Evolutionary conservation across 1,140 invertebrate genomes (phyloP).

Genomic region (Cherax destructor): DNA sequence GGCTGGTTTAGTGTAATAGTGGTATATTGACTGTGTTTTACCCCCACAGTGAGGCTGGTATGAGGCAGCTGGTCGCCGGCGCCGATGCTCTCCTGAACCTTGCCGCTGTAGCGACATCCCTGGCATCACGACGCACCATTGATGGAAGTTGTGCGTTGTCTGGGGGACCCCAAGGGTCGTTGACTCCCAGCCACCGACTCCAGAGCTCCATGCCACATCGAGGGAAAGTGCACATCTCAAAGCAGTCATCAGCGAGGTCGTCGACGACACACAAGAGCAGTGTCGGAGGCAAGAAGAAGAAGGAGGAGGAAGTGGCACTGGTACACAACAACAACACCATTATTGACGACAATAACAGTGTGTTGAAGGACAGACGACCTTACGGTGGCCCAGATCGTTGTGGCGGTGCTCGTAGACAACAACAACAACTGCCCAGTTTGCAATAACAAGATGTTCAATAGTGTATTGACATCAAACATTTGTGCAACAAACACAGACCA

Average conservation of each 20-base stretch:
- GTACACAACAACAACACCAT: constrained; percentile 57
- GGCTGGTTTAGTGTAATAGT: constrained; percentile 3
- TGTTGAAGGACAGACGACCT: constrained; percentile 45
- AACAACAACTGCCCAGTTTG: constrained; percentile 12
- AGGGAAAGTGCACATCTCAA: constrained; percentile 30
- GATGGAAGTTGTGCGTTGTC: background rate
- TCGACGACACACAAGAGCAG: constrained; percentile 4
- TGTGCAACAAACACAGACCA: no score
- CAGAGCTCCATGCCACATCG: background rate
- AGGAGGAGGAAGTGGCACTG: background rate
- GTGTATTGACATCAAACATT: background rate
- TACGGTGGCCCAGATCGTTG: constrained; percentile 13
- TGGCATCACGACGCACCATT: constrained; percentile 57
- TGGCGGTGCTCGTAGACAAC: background rate
- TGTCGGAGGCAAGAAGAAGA: background rate
- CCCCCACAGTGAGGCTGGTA: constrained; percentile 79
- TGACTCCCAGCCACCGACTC: background rate
- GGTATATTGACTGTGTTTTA: no score
- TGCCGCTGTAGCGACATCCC: constrained; percentile 78
- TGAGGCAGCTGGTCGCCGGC: constrained; percentile 85
- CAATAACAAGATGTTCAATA: background rate
- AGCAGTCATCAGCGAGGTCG: constrained; percentile 13
- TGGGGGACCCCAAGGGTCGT: background rate
- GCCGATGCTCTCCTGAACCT: constrained; percentile 86
- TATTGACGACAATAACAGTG: constrained; percentile 58